Evolutionary conservation across 2,797 vertebrate species (phyloP).

Genomic region (Sparus aurata): DNA sequence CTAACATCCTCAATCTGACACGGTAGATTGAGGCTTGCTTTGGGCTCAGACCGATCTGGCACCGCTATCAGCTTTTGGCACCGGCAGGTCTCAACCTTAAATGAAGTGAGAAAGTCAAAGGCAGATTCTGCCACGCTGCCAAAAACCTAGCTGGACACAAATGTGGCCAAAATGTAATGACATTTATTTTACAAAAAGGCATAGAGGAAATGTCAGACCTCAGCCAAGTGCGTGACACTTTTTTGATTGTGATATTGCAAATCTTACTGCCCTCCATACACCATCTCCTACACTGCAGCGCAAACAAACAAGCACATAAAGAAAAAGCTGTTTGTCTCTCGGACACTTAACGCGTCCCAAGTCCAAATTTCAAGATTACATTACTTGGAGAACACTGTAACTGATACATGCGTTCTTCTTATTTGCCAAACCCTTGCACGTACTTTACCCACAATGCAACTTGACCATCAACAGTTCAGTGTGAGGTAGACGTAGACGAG

Average conservation of each 20-base stretch:
- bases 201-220: slow-evolving; percentile 18
- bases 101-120: slow-evolving; percentile 53
- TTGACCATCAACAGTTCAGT: background rate
- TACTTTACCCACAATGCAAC: background rate
- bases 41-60: slow-evolving; percentile 47
- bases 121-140: slow-evolving; percentile 39
- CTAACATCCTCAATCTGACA: slow-evolving; percentile 65
- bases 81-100: slow-evolving; percentile 55
- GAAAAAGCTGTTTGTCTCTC: background rate
- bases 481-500: background rate
- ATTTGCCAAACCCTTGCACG: background rate
- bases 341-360: background rate
- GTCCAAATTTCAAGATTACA: background rate
- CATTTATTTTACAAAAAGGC: slow-evolving; percentile 53
- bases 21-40: slow-evolving; percentile 52
- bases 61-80: slow-evolving; percentile 49
- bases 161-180: slow-evolving; percentile 47
- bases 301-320: background rate
- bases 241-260: slow-evolving; percentile 25
- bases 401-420: background rate
- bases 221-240: slow-evolving; percentile 23
- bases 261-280: background rate
- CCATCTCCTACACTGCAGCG: background rate
- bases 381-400: background rate
- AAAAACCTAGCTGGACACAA: slow-evolving; percentile 39